Percentiles rank a stretch among this genome's conserved stretches.
phyloP scores from a whole-genome alignment of 2,888 invertebrate genomes.

The Melangyna quadrimaculata region DNA sequence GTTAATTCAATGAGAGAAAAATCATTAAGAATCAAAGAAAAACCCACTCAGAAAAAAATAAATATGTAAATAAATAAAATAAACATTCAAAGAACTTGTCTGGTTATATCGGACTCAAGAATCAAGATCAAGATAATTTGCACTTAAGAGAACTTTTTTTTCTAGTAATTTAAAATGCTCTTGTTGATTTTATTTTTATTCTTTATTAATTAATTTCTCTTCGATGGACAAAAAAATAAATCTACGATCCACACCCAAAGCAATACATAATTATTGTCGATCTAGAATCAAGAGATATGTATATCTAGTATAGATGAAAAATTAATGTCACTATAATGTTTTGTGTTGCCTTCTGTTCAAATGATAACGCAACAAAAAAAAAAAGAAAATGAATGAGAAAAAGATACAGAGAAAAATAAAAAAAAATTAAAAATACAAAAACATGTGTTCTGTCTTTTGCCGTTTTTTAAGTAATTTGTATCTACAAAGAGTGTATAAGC shows the following conservation, averaged over 20 bases:
- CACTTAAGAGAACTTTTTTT: not conserved
- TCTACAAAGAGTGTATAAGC: not conserved
- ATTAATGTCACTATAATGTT: constrained; percentile 4
- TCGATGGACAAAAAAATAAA: constrained; percentile 33
- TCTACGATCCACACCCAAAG: not conserved
- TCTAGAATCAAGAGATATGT: constrained; percentile 16
- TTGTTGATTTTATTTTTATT: not conserved
- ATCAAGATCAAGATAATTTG: not conserved
- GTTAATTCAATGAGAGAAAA: not conserved
- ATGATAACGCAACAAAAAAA: constrained; percentile 61
- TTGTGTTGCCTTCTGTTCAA: constrained; percentile 30
- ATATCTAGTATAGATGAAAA: not conserved
- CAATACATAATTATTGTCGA: constrained; percentile 29
- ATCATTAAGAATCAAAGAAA: not conserved
- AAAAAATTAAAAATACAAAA: constrained; percentile 5
- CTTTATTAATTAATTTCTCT: constrained; percentile 10
- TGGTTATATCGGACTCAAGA: not conserved
- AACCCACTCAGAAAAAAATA: not conserved
- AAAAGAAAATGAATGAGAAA: constrained; percentile 20
- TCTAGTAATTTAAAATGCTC: not conserved
- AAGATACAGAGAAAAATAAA: not conserved
- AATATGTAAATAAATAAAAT: too few species aligned
- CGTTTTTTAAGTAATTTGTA: constrained; percentile 28
- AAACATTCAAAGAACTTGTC: not conserved
- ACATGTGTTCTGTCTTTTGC: constrained; percentile 8